Evolutionary conservation across 1,140 invertebrate species (phyloP), one percentile per base, ranked within the genome.

Genomic region (Cotesia typhae): DNA sequence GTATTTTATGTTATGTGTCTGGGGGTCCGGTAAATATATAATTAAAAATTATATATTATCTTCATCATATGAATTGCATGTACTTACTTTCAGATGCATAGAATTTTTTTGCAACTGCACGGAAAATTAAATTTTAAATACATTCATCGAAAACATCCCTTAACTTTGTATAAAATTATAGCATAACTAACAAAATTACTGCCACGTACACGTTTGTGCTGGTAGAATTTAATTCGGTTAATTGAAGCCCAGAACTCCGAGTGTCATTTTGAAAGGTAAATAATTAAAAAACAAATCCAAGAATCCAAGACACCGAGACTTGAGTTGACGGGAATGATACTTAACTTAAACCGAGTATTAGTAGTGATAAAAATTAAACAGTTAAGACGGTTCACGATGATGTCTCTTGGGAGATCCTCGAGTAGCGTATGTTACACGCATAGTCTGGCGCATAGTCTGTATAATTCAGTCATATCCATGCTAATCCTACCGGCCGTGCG

Each of bases 391-490:
- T 72, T 75, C 73, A 65, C 72, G 66, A 81, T 78, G 79, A 81
- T 76, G 74, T 77, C 74, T 74, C 79, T 78, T 73, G 61, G 76
- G 78, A 79, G 77, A 78, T 72, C 73, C 71, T 75, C 68, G 66
- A 78, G 72, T 77, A 78, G 80, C 81, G 79, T 83, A 80, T 81
- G 79, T 79, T 82, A 81, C 79, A 83, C 77, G 79, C 81, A n/a
- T n/a, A 83, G 82, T 81, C 81, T 82, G 82, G 77, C 80, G 80
- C 81, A 80, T 80, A 79, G 78, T 80, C 81, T 83, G 81, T 82
- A 83, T 83, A 83, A 83, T 83, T 83, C 80, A 83, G 80, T 83
- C 82, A 83, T 83, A 83, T 82, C 82, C 80, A 83, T 83, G 82
- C 82, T 83, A 83, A 83, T 83, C 81, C 81, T 79, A 81, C 71